Evolutionary conservation across 2,888 invertebrate genomes (phyloP).

Genomic region (Scaptomyza polygonia): DNA sequence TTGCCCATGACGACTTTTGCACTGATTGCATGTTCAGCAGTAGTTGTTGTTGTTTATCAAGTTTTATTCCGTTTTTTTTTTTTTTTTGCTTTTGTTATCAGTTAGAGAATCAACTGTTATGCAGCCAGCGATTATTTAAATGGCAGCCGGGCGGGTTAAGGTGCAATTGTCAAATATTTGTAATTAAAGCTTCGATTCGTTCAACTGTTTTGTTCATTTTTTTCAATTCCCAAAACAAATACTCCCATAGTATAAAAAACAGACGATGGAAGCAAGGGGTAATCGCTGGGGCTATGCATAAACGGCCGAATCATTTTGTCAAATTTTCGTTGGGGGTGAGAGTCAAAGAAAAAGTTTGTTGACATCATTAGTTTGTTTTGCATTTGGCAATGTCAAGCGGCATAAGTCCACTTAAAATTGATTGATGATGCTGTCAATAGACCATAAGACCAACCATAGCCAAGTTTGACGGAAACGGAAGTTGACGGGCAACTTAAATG

Average conservation of each 20-base stretch:
- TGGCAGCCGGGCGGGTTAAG: constrained; percentile 2
- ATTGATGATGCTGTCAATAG: constrained; percentile 64
- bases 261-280: not conserved
- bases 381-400: constrained; percentile 57
- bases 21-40: constrained; percentile 20
- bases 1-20: constrained; percentile 16
- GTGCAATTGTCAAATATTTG: constrained; percentile 25
- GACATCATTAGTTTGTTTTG: constrained; percentile 69
- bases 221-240: constrained; percentile 7
- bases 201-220: constrained; percentile 15
- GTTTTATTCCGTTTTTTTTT: not conserved
- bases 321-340: constrained; percentile 1
- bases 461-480: constrained; percentile 29
- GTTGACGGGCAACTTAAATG: constrained; percentile 38
- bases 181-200: constrained; percentile 60
- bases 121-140: constrained; percentile 25
- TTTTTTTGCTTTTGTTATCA: too few relatives aligned
- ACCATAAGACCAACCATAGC: constrained; percentile 5
- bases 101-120: constrained; percentile 17
- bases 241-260: not conserved
- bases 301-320: constrained; percentile 5
- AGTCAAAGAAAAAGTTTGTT: constrained; percentile 18
- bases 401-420: constrained; percentile 67
- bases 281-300: constrained; percentile 6
- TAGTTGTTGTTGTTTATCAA: constrained; percentile 7